Base-by-base conservation (phyloP, 2,888 invertebrate species). In the Odontocerum albicorne region DNA sequence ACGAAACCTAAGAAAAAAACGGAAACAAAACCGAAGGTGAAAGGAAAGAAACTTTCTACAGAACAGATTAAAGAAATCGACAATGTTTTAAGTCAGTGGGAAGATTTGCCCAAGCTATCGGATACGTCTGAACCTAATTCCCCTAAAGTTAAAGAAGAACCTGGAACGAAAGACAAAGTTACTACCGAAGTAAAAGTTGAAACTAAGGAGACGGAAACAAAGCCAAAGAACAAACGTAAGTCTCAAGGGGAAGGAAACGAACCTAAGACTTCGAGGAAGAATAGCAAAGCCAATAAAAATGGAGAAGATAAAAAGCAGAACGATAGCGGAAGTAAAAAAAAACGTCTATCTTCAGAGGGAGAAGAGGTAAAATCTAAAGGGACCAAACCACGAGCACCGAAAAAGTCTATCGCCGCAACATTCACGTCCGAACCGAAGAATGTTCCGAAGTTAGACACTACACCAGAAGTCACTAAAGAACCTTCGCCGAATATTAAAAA, bases 1-100 rank as follows among this genome's bases (percentile, higher is more conserved):
- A n/a, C 38, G 10, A 39, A 39, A 19, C 16, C 17, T 3, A 32
- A 39, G 19, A 27, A 16, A 12, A 27, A 16, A 19, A 20, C 12
- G 2, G 40, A 49, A 12, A 31, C 4, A 12, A 19, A 27, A 10
- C 12, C 20, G 2, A 52, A 59, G 27, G 13, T 55, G 17, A 60
- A 57, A 43, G 32, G 50, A 4, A 60, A 60, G 21, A 57, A 57
- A 22, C 17, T 60, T 32, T 57, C 57, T 1, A 12, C 44, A 16
- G 57, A 53, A 2, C 55, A 60, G 27, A 58, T 58, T 13, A 51
- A 55, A 27, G 49, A 60, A 27, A 60, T 60, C n/a, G 60, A 49
- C 15, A 49, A 52, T 10, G 60, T 58, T 7, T 16, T 60, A 1
- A 45, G 49, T 10, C 31, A 51, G n/a, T 60, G 60, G 60, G 57